phyloP scores from a whole-genome alignment of 2,888 invertebrate species.

The Lysandra coridon region DNA sequence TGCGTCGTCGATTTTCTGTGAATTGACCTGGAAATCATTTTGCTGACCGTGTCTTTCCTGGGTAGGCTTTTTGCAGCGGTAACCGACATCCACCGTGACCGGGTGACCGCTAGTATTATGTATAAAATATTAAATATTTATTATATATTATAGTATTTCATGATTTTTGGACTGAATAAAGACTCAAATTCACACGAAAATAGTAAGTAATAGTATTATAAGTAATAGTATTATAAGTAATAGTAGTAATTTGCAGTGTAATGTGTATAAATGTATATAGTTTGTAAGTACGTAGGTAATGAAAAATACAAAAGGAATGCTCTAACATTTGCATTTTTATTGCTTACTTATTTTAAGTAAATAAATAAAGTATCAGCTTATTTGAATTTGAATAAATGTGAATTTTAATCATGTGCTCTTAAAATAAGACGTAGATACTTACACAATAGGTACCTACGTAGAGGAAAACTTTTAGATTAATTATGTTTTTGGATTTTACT shows the following conservation, averaged over 20 bases:
- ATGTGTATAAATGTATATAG: background rate
- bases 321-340: background rate
- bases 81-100: too few relatives aligned
- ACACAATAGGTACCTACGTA: conserved; percentile 6
- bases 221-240: background rate
- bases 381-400: conserved; percentile 4
- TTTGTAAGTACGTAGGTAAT: background rate
- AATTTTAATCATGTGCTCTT: conserved; percentile 1
- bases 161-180: too few relatives aligned
- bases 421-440: background rate
- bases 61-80: too few relatives aligned
- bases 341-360: background rate
- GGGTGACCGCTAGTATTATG: too few relatives aligned
- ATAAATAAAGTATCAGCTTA: background rate
- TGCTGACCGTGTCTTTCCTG: too few relatives aligned
- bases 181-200: background rate
- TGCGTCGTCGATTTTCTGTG: too few relatives aligned
- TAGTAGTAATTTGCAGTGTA: background rate
- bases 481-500: background rate
- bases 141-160: too few relatives aligned
- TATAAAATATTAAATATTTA: too few relatives aligned
- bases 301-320: conserved; percentile 4
- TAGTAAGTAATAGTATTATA: background rate
- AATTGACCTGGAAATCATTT: too few relatives aligned
- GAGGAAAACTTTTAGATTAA: background rate